Base-by-base conservation (phyloP, 2,888 invertebrate genomes). In the Andrena marginata region DNA sequence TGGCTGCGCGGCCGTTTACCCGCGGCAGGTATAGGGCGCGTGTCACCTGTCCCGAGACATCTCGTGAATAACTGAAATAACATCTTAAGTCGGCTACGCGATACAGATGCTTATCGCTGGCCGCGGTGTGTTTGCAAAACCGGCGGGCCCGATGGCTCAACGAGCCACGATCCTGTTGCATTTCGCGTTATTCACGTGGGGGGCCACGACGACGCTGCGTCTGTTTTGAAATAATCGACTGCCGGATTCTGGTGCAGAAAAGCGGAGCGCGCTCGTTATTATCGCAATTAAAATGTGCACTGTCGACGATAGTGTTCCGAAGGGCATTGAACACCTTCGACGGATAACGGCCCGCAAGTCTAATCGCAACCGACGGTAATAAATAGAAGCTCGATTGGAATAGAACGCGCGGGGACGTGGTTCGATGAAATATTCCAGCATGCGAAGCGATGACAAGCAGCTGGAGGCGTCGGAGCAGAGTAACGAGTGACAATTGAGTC, bases 31-130 rank as follows among this genome's bases (percentile, higher is more conserved):
- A 89, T 80, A 72, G 78, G 87, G 84, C 84, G 86, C 86, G 86
- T 90, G 90, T 91, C 91, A 91, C 90, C 90, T 89, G 90, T 89
- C 87, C 71, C 80, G 31, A 78, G 87, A 87, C 86, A 87, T 91
- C 88, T 90, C 90, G 89, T 89, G 90, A 91, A 91, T 90, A 91
- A 89, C 85, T 78, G 78, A 89, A 91, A 89, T 89, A 90, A 91
- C 87, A 87, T 89, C 89, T 89, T 73, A 85, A 88, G 89, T 83
- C 84, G 69, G 67, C 23, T 49, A 62, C 79, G 70, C 69, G 84
- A 84, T 79, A 69, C 70, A 56, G 72, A 54, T 74, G 62, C 76
- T 74, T 60, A 71, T 80, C 76, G 75, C 74, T 8, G 49, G 5
- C 20, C 26, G 7, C 23, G n/a, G 48, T 20, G 77, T 72, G 72